Percentiles rank a stretch among this genome's conserved stretches.
Conservation (phyloP, 2,888 invertebrate species). For the Alsophila aescularia region DNA sequence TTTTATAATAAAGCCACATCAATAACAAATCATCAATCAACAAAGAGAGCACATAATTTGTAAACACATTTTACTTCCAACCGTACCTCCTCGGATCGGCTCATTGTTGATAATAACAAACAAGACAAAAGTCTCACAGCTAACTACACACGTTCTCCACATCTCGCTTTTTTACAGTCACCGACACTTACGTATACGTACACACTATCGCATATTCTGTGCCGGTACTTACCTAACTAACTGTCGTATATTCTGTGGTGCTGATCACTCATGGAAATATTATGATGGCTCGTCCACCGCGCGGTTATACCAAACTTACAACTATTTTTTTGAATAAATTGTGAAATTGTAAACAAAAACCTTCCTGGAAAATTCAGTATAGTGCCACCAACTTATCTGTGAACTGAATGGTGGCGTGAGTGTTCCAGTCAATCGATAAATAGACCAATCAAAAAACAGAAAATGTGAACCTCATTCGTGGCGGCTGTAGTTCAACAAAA, state of each 20-base stretch:
- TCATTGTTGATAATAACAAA: slow-evolving; percentile 79
- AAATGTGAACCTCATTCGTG: too few species aligned
- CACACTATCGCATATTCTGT: slow-evolving; percentile 16
- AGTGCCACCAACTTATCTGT: too few species aligned
- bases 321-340: neutral
- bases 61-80: slow-evolving; percentile 21
- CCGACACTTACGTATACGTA: slow-evolving; percentile 34
- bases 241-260: slow-evolving; percentile 14
- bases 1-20: too few species aligned
- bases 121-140: slow-evolving; percentile 73
- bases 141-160: slow-evolving; percentile 66
- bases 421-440: too few species aligned
- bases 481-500: too few species aligned
- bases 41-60: too few species aligned
- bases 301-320: neutral
- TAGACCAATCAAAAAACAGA: too few species aligned
- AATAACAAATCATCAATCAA: too few species aligned
- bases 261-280: slow-evolving; percentile 51
- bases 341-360: neutral
- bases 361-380: too few species aligned
- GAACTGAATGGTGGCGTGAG: too few species aligned
- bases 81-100: slow-evolving; percentile 49
- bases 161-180: slow-evolving; percentile 49
- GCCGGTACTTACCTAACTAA: slow-evolving; percentile 2
- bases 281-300: slow-evolving; percentile 43